These are phyloP conservation scores for Rhynchopsitta pachyrhyncha DNA, from an alignment of 2,113 vertebrate genomes.

Conservation along the genomic window DNA sequence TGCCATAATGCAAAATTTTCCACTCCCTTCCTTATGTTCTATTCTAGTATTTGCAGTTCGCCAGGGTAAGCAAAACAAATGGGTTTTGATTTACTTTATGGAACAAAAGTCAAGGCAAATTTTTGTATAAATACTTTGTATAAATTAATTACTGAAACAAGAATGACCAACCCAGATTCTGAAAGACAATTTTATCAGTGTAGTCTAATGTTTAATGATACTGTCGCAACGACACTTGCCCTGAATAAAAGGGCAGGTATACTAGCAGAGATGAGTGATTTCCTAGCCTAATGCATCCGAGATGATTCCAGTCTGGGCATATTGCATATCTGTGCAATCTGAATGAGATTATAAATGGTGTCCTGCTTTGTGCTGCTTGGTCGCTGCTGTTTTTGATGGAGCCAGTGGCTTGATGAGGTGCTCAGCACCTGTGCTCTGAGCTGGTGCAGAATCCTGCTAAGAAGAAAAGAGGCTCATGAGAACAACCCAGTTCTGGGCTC, in stretches of 20 bases:
- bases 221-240: neutral
- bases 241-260: constrained; percentile 15
- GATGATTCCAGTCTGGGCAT: neutral
- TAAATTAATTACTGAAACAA: constrained; percentile 44
- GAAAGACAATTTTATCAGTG: neutral
- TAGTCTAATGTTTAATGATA: neutral
- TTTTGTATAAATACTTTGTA: constrained; percentile 3
- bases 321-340: neutral
- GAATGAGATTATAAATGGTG: neutral
- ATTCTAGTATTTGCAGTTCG: neutral
- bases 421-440: neutral
- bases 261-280: neutral
- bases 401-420: neutral
- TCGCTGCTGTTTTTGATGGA: neutral
- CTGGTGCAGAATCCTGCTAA: neutral
- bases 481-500: neutral
- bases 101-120: constrained; percentile 16
- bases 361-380: neutral
- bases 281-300: constrained; percentile 12
- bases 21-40: neutral
- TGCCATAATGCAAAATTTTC: constrained; percentile 25
- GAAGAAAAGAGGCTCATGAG: neutral
- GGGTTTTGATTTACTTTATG: constrained; percentile 39
- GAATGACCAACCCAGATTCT: constrained; percentile 25
- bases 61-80: constrained; percentile 25